Conservation (phyloP, 1,140 invertebrate genomes). For the Pseudomyrmex cubaensis region DNA sequence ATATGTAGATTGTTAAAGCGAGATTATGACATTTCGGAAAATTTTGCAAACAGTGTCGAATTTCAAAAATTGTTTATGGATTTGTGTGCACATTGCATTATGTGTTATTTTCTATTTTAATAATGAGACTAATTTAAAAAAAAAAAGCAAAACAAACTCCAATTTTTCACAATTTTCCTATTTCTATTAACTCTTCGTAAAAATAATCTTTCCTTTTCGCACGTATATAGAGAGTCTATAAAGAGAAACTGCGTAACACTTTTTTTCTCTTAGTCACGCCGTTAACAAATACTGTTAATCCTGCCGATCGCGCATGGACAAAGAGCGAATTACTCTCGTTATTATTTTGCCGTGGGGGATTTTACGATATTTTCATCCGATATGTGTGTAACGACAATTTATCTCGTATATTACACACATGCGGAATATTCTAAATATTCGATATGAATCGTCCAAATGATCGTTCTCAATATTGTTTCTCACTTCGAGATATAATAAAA, state of each 20-base stretch:
- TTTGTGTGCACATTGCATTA: neutral
- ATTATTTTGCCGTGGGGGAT: constrained; percentile 38
- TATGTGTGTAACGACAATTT: constrained; percentile 38
- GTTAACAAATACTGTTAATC: constrained; percentile 30
- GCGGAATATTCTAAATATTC: neutral
- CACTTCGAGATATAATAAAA: neutral
- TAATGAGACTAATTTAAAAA: too few species aligned
- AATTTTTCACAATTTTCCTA: too few species aligned
- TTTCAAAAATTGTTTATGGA: constrained; percentile 9
- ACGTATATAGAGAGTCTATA: neutral
- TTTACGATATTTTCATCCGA: constrained; percentile 45
- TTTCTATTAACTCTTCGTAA: neutral
- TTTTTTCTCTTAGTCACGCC: neutral
- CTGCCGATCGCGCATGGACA: constrained; percentile 10
- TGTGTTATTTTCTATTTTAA: too few species aligned
- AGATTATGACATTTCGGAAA: constrained; percentile 32
- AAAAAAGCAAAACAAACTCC: too few species aligned
- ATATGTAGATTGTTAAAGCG: constrained; percentile 45
- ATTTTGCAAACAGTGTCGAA: neutral
- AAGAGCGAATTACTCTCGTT: constrained; percentile 34
- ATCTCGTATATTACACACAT: neutral
- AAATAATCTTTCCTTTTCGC: neutral
- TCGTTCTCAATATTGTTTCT: neutral
- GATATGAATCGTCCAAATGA: neutral
- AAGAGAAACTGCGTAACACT: neutral